These are phyloP conservation scores for Pelmatolapia mariae DNA, from an alignment of 2,113 vertebrate species.

Conservation along the genomic window DNA sequence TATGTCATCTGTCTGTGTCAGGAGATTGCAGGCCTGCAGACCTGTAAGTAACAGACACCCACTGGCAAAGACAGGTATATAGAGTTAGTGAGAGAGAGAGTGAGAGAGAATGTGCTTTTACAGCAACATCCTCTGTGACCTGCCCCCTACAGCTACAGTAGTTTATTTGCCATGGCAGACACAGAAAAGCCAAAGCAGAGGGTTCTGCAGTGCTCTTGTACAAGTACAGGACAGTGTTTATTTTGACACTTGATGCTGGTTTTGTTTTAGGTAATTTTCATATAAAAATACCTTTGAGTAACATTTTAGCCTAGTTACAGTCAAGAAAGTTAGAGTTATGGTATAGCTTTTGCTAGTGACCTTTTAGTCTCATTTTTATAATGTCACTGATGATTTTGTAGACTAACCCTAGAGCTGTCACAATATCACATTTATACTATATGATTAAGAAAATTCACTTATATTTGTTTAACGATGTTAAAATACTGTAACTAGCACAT, in stretches of 20 bases:
- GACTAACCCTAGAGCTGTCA: not conserved
- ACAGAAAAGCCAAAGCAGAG: not conserved
- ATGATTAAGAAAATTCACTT: not conserved
- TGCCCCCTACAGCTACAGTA: slow-evolving; percentile 27
- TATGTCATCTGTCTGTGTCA: slow-evolving; percentile 93
- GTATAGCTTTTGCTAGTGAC: not conserved
- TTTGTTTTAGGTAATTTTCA: not conserved
- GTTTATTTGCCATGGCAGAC: slow-evolving; percentile 28
- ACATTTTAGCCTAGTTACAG: not conserved
- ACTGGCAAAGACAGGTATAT: slow-evolving; percentile 68
- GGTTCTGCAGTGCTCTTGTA: not conserved
- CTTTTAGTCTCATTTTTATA: not conserved
- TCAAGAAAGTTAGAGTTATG: not conserved
- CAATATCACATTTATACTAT: not conserved
- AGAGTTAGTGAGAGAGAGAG: not conserved
- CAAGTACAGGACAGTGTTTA: not conserved
- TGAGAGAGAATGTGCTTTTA: slow-evolving; percentile 55
- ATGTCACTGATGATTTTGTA: not conserved
- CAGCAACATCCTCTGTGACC: slow-evolving; percentile 63
- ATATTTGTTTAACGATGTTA: not conserved
- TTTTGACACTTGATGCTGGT: not conserved
- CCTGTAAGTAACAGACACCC: slow-evolving; percentile 78
- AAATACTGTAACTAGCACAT: not conserved
- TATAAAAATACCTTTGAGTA: not conserved
- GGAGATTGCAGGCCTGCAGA: slow-evolving; percentile 74